Percentiles rank a stretch among this genome's conserved stretches.
Conservation (phyloP, 2,113 vertebrate genomes). For the Saguinus imperator region DNA sequence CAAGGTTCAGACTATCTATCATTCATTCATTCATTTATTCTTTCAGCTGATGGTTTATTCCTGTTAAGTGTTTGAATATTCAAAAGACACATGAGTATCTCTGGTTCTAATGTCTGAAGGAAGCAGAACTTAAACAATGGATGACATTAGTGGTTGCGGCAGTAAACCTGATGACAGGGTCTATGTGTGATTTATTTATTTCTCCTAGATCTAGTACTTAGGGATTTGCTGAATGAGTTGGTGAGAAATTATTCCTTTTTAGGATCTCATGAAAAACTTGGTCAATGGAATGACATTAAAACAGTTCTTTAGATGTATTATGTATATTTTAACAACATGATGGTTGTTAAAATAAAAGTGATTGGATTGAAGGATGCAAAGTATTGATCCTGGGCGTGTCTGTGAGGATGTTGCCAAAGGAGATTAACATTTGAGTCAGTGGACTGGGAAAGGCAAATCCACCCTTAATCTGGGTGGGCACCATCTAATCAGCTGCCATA, state of each 20-base stretch:
- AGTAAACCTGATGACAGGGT: neutral
- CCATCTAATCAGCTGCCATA: too few relatives aligned
- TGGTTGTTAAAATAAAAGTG: too few relatives aligned
- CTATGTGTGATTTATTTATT: neutral
- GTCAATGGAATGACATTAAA: neutral
- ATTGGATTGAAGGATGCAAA: too few relatives aligned
- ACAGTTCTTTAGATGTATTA: neutral
- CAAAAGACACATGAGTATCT: neutral
- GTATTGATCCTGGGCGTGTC: too few relatives aligned
- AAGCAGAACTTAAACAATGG: neutral
- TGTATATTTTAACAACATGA: too few relatives aligned
- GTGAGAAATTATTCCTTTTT: neutral
- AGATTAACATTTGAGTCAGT: too few relatives aligned
- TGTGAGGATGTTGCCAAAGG: too few relatives aligned
- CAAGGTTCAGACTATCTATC: neutral
- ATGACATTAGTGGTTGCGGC: neutral
- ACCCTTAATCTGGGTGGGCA: too few relatives aligned
- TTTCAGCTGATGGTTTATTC: constrained; percentile 23
- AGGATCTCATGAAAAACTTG: neutral
- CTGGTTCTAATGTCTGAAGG: neutral
- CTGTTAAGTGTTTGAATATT: neutral
- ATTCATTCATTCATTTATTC: constrained; percentile 1
- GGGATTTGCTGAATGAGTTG: neutral
- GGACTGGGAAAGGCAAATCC: too few relatives aligned
- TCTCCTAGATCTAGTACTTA: neutral